Evolutionary conservation across 2,797 vertebrate species (phyloP).

Genomic region (Sylvilagus floridanus): DNA sequence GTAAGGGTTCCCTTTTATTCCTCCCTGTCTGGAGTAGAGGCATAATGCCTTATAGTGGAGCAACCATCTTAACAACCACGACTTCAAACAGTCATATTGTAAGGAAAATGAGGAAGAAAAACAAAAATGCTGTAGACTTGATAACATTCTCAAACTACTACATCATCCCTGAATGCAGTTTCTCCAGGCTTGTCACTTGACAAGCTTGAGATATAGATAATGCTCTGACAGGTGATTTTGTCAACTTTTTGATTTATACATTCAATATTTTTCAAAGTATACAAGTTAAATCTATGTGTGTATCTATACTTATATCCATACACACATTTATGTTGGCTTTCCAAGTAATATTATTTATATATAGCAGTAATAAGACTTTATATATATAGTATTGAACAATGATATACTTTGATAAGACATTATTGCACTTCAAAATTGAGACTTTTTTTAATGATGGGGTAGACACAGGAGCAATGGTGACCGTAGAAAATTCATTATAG

Average conservation of each 20-base stretch:
- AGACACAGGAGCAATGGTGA: background rate
- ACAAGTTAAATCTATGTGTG: background rate
- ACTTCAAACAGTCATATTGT: conserved; percentile 29
- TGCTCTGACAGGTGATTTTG: conserved; percentile 13
- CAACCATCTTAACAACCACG: background rate
- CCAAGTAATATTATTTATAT: background rate
- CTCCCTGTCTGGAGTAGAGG: conserved; percentile 6
- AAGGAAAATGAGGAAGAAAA: background rate
- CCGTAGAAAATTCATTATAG: background rate
- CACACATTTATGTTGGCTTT: conserved; percentile 34
- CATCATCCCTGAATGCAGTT: background rate
- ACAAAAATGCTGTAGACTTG: background rate
- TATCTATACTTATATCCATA: background rate
- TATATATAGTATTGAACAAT: background rate
- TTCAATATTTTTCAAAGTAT: background rate
- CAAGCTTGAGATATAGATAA: conserved; percentile 20
- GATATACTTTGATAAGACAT: conserved; percentile 29
- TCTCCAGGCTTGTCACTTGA: background rate
- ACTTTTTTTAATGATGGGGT: background rate
- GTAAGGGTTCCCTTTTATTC: background rate
- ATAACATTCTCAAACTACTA: conserved; percentile 12
- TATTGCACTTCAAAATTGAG: background rate
- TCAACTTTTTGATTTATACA: background rate
- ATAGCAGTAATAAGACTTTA: background rate
- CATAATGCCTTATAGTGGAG: background rate